A percentile compares a stretch with the other conserved stretches of the same genome.
These are phyloP conservation scores for Parazoanthus atlanticus DNA, from an alignment of 92 coral and sea anemone species.

Conservation along the genomic window DNA sequence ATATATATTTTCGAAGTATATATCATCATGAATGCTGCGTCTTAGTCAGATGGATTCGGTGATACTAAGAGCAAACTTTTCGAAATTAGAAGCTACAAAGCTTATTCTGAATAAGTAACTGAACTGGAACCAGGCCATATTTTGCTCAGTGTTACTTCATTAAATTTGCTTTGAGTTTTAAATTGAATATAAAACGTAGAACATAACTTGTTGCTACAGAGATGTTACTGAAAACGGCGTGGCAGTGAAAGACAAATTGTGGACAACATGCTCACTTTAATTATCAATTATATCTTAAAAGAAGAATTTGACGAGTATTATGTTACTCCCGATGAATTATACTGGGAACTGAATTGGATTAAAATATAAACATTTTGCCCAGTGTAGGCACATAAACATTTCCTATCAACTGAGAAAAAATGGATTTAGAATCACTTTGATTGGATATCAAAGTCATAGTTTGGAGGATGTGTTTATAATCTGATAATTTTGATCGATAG, in stretches of 20 bases:
- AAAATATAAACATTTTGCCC: not conserved
- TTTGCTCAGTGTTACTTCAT: not conserved
- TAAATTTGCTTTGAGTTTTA: too few species aligned
- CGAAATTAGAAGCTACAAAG: too few species aligned
- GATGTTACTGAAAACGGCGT: not conserved
- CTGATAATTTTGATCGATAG: not conserved
- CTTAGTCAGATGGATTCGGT: too few species aligned
- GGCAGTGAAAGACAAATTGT: not conserved
- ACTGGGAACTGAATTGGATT: not conserved
- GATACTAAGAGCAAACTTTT: too few species aligned
- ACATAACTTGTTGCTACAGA: conserved; percentile 26
- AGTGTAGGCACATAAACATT: not conserved
- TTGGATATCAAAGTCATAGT: not conserved
- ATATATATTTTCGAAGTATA: too few species aligned
- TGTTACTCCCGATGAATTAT: not conserved
- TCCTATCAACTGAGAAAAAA: not conserved
- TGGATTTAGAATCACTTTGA: not conserved
- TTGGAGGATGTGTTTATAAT: not conserved
- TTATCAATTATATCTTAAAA: not conserved
- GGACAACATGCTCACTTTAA: not conserved
- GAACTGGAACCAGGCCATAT: not conserved
- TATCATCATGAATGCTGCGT: too few species aligned
- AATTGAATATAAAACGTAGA: not conserved
- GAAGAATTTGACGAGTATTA: not conserved
- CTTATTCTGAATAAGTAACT: not conserved